Evolutionary conservation across 2,888 invertebrate species (phyloP), one percentile per base, ranked within the genome.

Genomic region (Zelleria hepariella): DNA sequence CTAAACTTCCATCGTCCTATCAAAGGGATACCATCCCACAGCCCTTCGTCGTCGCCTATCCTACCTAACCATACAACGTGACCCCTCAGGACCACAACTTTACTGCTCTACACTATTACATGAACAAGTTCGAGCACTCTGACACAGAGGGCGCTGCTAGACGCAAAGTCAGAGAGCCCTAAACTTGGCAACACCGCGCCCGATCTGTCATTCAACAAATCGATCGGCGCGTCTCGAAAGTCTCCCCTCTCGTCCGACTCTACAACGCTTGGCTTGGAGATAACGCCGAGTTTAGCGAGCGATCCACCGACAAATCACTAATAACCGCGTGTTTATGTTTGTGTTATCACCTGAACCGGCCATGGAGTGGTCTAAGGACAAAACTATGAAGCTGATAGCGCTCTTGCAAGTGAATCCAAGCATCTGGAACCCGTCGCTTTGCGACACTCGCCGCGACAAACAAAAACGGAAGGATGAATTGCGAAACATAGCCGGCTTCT

Each of bases 291-390:
- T 74, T 67, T 69, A 66, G 64, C 67, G 66, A 77, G 69, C 65
- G 72, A 74, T 80, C 75, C 68, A 64, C 66, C 76, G 73, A 82
- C 75, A 68, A 66, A 74, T 83, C 20, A 18, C n/a, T 15, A n/a
- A 23, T 42, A 24, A n/a, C 42, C 2, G 25, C 54, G 23, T 54
- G 54, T 47, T 18, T 53, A 10, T 21, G 23, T 57, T 42, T 15
- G 57, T 20, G 26, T 51, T 51, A 26, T 25, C 54, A 18, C 1
- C 5, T 26, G 25, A 23, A 26, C n/a, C 10, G 18, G 5, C 23
- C 63, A 87, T 87, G 88, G 88, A 87, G 77, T 87, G 88, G 88
- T 84, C 88, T 7, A 87, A 86, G 70, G 87, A 86, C 60, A 86
- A 77, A 69, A 87, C 88, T 54, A 68, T 88, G 62, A 86, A 84